Evolutionary conservation across 1,140 invertebrate genomes (phyloP), one percentile per base, ranked within the genome.

Genomic region (Macrobrachium nipponense): DNA sequence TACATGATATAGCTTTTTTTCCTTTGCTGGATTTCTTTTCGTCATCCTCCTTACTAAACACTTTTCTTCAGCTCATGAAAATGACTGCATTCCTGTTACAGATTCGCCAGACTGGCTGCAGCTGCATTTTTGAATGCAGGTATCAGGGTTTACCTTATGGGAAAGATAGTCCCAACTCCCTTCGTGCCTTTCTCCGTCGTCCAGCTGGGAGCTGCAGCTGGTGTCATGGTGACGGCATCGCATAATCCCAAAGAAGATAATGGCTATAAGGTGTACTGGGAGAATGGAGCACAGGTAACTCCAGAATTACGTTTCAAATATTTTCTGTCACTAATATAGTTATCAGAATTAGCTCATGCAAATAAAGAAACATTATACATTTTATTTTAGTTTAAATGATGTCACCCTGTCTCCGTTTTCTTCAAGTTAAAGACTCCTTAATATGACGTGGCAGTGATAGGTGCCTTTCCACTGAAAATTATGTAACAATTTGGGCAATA

Each of bases 191-290:
- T 95, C 92, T 93, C 93, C 5, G 95, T 98, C 7, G 90, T 92
- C 17, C 92, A 94, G 86, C 94, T 94, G 58, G 93, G 94, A 44
- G 95, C 95, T 81, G 93, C 94, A 7, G 95, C 94, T 77, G 98
- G 98, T 8, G 93, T 99, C 11, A 98, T 99, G 97, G 94, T 99
- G 0, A 99, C 99, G 18, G 98, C 99, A 0, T 99, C 98, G 0
- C 98, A 99, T 89, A 99, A 99, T 93, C 98, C 98, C 0, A 99
- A 99, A 92, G 95, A 99, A 77, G 98, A 99, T 90, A 99, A 99
- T 92, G 99, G 99, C 7, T 99, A 99, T 91, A 99, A 99, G 93
- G 97, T 99, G 7, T 99, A 99, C 91, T 98, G 97, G 95, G 92
- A 92, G 27, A 99, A 99, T 92, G 97, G 97, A 2, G 95, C 96